Evolutionary conservation across 2,888 invertebrate genomes (phyloP).

Genomic region (Brachylomia viminalis): DNA sequence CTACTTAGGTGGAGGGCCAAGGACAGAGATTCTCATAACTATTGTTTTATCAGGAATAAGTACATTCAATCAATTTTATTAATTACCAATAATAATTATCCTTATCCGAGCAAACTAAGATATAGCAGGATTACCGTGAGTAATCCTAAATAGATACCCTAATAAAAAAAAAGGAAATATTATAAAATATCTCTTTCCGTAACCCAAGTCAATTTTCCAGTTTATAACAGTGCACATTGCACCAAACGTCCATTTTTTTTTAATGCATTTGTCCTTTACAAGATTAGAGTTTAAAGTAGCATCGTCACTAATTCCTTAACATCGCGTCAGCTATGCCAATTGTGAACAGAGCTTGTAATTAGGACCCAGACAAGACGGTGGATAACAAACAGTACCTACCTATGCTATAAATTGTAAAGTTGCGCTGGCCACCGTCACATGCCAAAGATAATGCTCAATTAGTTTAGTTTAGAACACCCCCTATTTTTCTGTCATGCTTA

Average conservation of each 20-base stretch:
- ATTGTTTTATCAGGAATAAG: too few species aligned
- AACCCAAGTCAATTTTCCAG: background rate
- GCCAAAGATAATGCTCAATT: background rate
- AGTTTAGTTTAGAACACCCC: too few species aligned
- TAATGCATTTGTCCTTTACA: slow-evolving; percentile 22
- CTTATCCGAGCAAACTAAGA: too few species aligned
- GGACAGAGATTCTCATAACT: too few species aligned
- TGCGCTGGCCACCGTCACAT: background rate
- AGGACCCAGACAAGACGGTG: slow-evolving; percentile 33
- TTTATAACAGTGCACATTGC: background rate
- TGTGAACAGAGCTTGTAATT: slow-evolving; percentile 36
- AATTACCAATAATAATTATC: too few species aligned
- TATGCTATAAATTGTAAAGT: too few species aligned
- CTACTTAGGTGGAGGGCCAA: too few species aligned
- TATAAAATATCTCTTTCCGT: background rate
- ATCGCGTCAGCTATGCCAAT: slow-evolving; percentile 54
- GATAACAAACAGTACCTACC: too few species aligned
- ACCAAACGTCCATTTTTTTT: background rate
- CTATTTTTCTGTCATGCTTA: background rate
- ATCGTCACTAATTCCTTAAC: background rate
- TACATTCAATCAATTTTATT: too few species aligned
- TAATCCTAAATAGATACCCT: too few species aligned
- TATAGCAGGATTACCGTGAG: too few species aligned
- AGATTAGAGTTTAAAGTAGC: slow-evolving; percentile 4
- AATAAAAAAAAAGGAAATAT: background rate